phyloP scores from a whole-genome alignment of 2,888 invertebrate genomes.

The Caenorhabditis wallacei region DNA sequence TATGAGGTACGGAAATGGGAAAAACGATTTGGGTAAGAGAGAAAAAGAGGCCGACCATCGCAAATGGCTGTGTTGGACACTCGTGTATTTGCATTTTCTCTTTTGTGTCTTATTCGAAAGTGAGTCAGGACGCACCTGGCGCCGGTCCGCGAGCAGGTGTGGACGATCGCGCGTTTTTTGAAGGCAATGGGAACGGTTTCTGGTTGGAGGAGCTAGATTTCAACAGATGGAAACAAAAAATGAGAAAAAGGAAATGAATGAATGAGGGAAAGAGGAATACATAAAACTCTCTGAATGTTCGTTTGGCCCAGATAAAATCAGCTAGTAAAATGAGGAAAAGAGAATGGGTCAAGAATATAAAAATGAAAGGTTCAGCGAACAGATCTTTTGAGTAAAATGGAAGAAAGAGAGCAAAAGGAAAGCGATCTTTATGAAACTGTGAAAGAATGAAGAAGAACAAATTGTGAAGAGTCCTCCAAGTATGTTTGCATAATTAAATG shows the following conservation, averaged over 20 bases:
- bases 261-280: background rate
- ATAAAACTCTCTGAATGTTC: conserved; percentile 23
- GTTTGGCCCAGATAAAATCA: conserved; percentile 28
- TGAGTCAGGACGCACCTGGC: conserved; percentile 64
- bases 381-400: background rate
- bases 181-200: conserved; percentile 31
- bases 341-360: conserved; percentile 30
- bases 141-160: conserved; percentile 59
- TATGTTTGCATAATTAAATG: conserved; percentile 26
- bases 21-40: conserved; percentile 40
- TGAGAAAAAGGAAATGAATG: conserved; percentile 2
- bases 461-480: conserved; percentile 4
- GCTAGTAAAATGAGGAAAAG: conserved; percentile 11
- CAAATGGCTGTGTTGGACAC: conserved; percentile 49
- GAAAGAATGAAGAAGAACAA: conserved; percentile 7
- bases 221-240: conserved; percentile 44
- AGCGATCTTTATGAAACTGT: background rate
- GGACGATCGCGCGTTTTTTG: conserved; percentile 43
- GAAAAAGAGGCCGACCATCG: conserved; percentile 28
- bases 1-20: conserved; percentile 58
- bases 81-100: conserved; percentile 61
- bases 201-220: conserved; percentile 45
- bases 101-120: conserved; percentile 51
- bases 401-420: background rate
- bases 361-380: conserved; percentile 10